Evolutionary conservation across 2,888 invertebrate species (phyloP).

Genomic region (Chromoteleia sp.): DNA sequence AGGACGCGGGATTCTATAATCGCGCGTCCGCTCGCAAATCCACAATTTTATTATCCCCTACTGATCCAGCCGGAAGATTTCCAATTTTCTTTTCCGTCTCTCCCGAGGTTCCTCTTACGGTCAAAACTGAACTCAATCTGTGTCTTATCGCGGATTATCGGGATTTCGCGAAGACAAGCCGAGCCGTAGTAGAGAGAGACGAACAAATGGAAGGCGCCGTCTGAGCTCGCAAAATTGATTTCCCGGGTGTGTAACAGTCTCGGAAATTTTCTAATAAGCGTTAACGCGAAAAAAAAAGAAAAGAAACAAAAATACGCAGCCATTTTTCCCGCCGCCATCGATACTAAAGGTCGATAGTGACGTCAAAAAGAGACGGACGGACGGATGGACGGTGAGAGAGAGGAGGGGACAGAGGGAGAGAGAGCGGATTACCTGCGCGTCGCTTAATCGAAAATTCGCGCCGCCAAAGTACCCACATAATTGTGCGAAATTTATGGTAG

Average conservation of each 20-base stretch:
- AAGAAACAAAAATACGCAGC: constrained; percentile 5
- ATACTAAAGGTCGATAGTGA: neutral
- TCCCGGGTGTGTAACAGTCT: constrained; percentile 39
- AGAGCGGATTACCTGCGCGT: constrained; percentile 40
- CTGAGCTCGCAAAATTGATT: constrained; percentile 69
- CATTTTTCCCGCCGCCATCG: constrained; percentile 6
- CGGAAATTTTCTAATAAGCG: constrained; percentile 49
- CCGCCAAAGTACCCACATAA: constrained; percentile 61
- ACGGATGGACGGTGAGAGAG: too few species aligned
- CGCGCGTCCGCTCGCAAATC: constrained; percentile 72
- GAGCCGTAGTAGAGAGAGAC: constrained; percentile 31
- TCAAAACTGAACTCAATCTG: constrained; percentile 81
- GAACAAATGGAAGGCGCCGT: constrained; percentile 45
- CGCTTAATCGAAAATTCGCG: constrained; percentile 55
- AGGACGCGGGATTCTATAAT: constrained; percentile 47
- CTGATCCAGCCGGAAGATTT: constrained; percentile 78
- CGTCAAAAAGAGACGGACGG: neutral
- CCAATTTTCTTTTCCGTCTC: constrained; percentile 82
- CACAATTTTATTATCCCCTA: constrained; percentile 82
- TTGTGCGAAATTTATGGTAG: constrained; percentile 62
- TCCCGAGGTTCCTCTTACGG: constrained; percentile 67
- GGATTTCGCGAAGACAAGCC: constrained; percentile 78
- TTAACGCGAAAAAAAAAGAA: neutral
- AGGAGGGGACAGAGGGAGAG: too few species aligned
- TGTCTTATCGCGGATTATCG: constrained; percentile 84